Conservation (phyloP, 1,140 invertebrate genomes). For the Scaptodrosophila lebanonensis region DNA sequence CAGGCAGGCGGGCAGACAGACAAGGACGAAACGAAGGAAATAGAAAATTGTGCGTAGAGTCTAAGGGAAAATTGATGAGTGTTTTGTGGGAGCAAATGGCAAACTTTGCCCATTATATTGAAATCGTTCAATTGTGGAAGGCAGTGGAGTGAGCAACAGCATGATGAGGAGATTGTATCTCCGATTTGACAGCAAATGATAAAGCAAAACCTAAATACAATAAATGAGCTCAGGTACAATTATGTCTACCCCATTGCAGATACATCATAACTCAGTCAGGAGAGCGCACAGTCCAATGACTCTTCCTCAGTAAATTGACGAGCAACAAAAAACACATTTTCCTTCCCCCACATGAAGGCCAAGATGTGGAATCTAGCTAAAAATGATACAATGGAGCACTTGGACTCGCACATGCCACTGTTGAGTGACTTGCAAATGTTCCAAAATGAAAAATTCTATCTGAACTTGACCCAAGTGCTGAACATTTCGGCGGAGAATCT, state of each 20-base stretch:
- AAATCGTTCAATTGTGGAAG: conserved; percentile 22
- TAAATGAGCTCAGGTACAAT: too few relatives aligned
- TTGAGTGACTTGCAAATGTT: conserved; percentile 46
- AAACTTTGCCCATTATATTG: conserved; percentile 48
- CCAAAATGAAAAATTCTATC: conserved; percentile 63
- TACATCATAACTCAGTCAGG: too few relatives aligned
- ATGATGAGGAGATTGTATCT: too few relatives aligned
- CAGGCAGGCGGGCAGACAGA: too few relatives aligned
- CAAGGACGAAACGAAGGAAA: too few relatives aligned
- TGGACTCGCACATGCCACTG: conserved; percentile 13
- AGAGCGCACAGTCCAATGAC: conserved; percentile 19
- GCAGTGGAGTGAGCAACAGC: conserved; percentile 15
- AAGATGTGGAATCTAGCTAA: conserved; percentile 46
- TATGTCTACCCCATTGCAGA: too few relatives aligned
- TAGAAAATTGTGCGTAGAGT: not conserved
- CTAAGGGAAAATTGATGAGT: conserved; percentile 55
- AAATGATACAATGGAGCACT: conserved; percentile 21
- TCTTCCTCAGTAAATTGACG: conserved; percentile 4
- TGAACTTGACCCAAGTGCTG: conserved; percentile 71
- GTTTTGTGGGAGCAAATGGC: too few relatives aligned
- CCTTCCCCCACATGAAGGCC: conserved; percentile 47
- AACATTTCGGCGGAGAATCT: conserved; percentile 70
- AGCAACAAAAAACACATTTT: not conserved
- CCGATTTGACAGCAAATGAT: too few relatives aligned
- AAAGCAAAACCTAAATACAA: too few relatives aligned